Base-by-base conservation (phyloP, 2,113 vertebrate species). In the Takifugu bimaculatus region DNA sequence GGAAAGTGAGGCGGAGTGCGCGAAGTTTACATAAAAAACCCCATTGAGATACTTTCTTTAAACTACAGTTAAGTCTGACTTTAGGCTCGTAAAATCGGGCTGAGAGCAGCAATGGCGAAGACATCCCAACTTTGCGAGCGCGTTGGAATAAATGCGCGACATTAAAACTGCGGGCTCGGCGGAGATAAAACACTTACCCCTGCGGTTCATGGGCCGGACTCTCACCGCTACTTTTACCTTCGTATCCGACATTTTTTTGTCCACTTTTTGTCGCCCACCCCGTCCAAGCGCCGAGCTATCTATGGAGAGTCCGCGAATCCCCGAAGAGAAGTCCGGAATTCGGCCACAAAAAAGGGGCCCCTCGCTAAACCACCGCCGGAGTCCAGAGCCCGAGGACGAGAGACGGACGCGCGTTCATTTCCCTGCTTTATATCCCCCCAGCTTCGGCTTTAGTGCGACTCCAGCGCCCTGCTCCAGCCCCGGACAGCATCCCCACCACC, bases 191-290 rank as follows among this genome's bases (percentile, higher is more conserved):
- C 53, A 67, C 88, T 94, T 87, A 97, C 96, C 96, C 92, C 96
- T 92, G 69, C 93, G 91, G 92, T 96, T 98, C 95, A 97, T 92
- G 71, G 96, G 96, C 88, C 95, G 95, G 80, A 97, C 95, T 83
- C 96, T 91, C 86, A 98, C 96, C 53, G 96, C 96, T 76, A 98
- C 96, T 93, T 95, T 95, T 90, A 97, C 96, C 92, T 98, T 98
- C 48, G 93, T 93, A 87, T 93, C 94, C 93, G 95, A 96, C 96
- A 97, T 97, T 92, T 97, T 92, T 93, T 95, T 54, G 70, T 77
- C 65, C 85, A 84, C 85, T 89, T 88, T 43, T 68, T 85, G 45
- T 47, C 70, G 74, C 76, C 80, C 68, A 79, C 72, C 75, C 79
- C 77, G 75, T 48, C 55, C 25, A 25, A 20, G 69, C 47, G 68